Evolutionary conservation across 1,140 invertebrate genomes (phyloP), one percentile per base, ranked within the genome.

Genomic region (Mya arenaria): DNA sequence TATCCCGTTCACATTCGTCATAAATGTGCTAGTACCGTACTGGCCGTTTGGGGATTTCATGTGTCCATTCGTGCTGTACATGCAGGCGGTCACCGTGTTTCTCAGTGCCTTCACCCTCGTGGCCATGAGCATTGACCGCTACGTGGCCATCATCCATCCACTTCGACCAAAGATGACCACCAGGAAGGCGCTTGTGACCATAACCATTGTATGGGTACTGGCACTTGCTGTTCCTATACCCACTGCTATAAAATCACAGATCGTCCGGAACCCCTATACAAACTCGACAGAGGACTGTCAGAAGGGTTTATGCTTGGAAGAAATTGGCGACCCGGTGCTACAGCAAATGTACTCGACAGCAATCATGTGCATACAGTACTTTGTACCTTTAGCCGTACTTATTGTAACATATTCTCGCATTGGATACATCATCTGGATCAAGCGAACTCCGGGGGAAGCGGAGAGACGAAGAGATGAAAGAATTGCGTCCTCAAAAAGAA

Each of bases 51-150:
- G 97, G 0, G 94, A 95, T 19, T 94, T 96, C 60, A 97, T 98
- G 95, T 99, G 98, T 93, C 98, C 98, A 87, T 95, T 92, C 32
- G 88, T 91, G 39, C 88, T 98, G 95, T 98, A 96, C 32, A 96
- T 88, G 13, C 98, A 97, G 0, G 97, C 97, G 34, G 97, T 99
- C 55, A 98, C 98, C 87, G 97, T 99, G 91, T 98, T 99, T 89
- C 98, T 98, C 1, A 97, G 97, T 86, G 97, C 96, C 69, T 97
- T 98, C 78, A 97, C 99, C 86, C 93, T 99, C 4, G 96, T 97
- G 71, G 97, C 98, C 55, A 98, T 99, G 97, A 97, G 96, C 78
- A 97, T 97, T 0, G 98, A 99, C 55, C 94, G 98, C n/a, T 99
- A 98, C 91, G 96, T 99, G 25, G 97, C 97, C 0, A 98, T 99